A percentile compares a stretch with the other conserved stretches of the same genome.
Conservation (phyloP, 2,113 vertebrate genomes). For the Ranitomeya imitator region DNA sequence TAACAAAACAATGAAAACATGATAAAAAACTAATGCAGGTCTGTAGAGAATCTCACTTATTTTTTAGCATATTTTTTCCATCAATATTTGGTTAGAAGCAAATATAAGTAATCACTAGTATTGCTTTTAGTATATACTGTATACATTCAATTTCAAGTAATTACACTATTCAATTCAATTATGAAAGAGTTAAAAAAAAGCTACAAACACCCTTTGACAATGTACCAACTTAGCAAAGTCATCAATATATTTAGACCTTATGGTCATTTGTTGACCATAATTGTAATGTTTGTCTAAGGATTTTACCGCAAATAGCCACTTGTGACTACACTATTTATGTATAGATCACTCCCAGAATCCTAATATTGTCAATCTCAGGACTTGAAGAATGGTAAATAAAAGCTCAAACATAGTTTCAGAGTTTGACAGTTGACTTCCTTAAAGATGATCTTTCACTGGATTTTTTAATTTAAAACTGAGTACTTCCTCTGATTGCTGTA, state of each 20-base stretch:
- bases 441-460: not conserved
- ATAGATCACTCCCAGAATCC: conserved; percentile 22
- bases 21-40: no score
- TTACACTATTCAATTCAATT: not conserved
- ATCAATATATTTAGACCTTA: not conserved
- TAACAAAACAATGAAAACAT: no score
- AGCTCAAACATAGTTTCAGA: not conserved
- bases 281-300: conserved; percentile 21
- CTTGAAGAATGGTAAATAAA: not conserved
- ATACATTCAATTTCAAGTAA: not conserved
- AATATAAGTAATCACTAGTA: no score
- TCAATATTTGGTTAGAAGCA: no score
- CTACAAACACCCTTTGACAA: not conserved
- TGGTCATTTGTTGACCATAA: conserved; percentile 9
- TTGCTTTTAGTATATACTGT: no score
- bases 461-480: no score
- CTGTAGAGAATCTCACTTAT: no score
- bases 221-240: not conserved
- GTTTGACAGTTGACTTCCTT: not conserved
- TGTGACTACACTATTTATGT: not conserved
- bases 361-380: not conserved
- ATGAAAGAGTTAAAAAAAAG: not conserved
- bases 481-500: no score
- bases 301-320: conserved; percentile 4
- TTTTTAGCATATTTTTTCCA: no score